Base-by-base conservation (phyloP, 1,140 invertebrate species). In the Globodera rostochiensis region DNA sequence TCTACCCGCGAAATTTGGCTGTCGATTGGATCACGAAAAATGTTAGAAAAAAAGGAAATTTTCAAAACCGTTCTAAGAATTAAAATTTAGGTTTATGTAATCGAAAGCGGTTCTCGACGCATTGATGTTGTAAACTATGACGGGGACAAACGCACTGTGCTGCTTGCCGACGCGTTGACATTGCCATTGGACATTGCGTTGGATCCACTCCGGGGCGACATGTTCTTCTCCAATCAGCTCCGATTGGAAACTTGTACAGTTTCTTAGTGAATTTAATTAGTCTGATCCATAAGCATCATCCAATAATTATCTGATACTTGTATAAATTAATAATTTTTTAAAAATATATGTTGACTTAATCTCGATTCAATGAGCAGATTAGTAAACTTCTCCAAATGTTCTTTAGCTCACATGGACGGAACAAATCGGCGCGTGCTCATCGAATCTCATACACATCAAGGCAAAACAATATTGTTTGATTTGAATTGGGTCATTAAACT, bases 1-100 rank as follows among this genome's bases (percentile, higher is more conserved):
- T 93, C 94, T 11, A 96, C 96, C 0, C 94, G 94, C 2, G 94
- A 94, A 3, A 90, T 73, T 66, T 98, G 13, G 96, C 96, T 0
- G 93, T 98, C n/a, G 97, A 99, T 91, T 98, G 96, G 95, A 93
- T 98, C 21, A 94, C 95, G 1, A 94, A 97, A 85, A 98, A 87
- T 97, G 90, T 78, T 7, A 11, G 11, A 69, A 53, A 25, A 25
- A 66, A 13, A 36, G 13, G 36, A 69, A 78, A 69, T 66, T 11
- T 64, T 78, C 25, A 0, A 25, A 25, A 25, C 25, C 25, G 25
- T 25, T 25, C 25, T 69, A 9, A 46, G 19, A 91, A 66, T n/a
- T 47, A 15, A 45, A 25, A 45, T 69, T 70, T 25, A 78, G 76
- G 46, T 99, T 6, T 99, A 98, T 90, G 94, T 98, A 11, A 95